A percentile compares a stretch with the other conserved stretches of the same genome.
Conservation (phyloP, 2,888 invertebrate genomes). For the Teleiodes luculella region DNA sequence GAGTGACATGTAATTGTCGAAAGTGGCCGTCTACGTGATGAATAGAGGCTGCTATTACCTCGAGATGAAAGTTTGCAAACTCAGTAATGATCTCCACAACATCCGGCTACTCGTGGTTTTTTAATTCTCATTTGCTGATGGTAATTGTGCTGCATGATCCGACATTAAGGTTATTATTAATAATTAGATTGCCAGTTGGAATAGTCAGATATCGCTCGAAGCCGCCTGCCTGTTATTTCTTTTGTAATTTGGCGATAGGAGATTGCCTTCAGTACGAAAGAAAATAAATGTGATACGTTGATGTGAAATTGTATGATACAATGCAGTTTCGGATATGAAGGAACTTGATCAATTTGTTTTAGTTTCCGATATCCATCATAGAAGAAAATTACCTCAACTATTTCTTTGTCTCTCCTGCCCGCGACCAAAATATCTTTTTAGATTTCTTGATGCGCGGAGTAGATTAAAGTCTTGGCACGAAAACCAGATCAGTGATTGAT, state of each 20-base stretch:
- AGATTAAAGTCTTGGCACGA: too few species aligned
- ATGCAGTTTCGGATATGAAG: too few species aligned
- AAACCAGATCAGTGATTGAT: too few species aligned
- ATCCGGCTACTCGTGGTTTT: slow-evolving; percentile 18
- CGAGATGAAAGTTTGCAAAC: slow-evolving; percentile 25
- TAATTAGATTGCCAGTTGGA: neutral
- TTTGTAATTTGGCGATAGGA: neutral
- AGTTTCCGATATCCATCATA: too few species aligned
- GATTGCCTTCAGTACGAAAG: neutral
- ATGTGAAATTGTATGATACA: too few species aligned
- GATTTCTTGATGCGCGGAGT: too few species aligned
- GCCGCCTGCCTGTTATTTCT: neutral
- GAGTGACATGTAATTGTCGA: neutral
- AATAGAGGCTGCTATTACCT: slow-evolving; percentile 4
- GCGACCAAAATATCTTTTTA: too few species aligned
- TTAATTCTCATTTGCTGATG: neutral
- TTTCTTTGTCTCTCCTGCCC: too few species aligned
- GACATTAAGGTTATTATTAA: slow-evolving; percentile 14
- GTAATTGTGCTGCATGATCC: slow-evolving; percentile 19
- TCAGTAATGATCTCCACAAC: slow-evolving; percentile 22
- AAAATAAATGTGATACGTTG: too few species aligned
- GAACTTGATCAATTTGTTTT: too few species aligned
- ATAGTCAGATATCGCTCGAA: neutral
- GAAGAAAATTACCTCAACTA: too few species aligned
- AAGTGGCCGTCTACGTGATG: slow-evolving; percentile 1